These are phyloP conservation scores for Cheilinus undulatus DNA, from an alignment of 2,113 vertebrate species.

Conservation along the genomic window DNA sequence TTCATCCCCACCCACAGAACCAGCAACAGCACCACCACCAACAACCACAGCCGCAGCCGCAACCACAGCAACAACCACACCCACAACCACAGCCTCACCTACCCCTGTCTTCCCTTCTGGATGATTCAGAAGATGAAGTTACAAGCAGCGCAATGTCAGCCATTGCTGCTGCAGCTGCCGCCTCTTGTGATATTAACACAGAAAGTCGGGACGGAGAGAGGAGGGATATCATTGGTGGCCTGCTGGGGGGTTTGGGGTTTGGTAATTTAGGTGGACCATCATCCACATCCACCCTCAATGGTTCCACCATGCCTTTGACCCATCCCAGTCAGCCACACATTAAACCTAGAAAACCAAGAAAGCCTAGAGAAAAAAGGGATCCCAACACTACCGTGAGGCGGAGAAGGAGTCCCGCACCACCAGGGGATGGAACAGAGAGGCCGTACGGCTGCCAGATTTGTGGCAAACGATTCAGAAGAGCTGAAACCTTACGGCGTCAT, in stretches of 20 bases:
- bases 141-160: slow-evolving; percentile 87
- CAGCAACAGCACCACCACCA: slow-evolving; percentile 80
- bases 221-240: slow-evolving; percentile 83
- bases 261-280: slow-evolving; percentile 77
- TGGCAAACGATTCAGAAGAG: slow-evolving; percentile 82
- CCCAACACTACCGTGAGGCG: slow-evolving; percentile 68
- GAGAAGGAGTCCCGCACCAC: slow-evolving; percentile 69
- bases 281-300: slow-evolving; percentile 76
- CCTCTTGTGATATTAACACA: slow-evolving; percentile 80
- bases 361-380: slow-evolving; percentile 83
- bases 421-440: slow-evolving; percentile 82
- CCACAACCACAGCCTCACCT: slow-evolving; percentile 82
- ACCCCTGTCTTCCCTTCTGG: slow-evolving; percentile 84
- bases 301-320: slow-evolving; percentile 82
- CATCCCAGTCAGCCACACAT: slow-evolving; percentile 78
- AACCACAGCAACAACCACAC: slow-evolving; percentile 82
- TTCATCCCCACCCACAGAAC: slow-evolving; percentile 84
- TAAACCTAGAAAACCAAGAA: slow-evolving; percentile 79
- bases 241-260: slow-evolving; percentile 84
- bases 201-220: slow-evolving; percentile 81
- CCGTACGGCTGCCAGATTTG: slow-evolving; percentile 91
- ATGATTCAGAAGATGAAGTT: slow-evolving; percentile 87
- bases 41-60: slow-evolving; percentile 22
- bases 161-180: slow-evolving; percentile 84
- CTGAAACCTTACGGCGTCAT: slow-evolving; percentile 79